Base-by-base conservation (phyloP, 2,113 vertebrate genomes). In the Mormoops blainvillei region DNA sequence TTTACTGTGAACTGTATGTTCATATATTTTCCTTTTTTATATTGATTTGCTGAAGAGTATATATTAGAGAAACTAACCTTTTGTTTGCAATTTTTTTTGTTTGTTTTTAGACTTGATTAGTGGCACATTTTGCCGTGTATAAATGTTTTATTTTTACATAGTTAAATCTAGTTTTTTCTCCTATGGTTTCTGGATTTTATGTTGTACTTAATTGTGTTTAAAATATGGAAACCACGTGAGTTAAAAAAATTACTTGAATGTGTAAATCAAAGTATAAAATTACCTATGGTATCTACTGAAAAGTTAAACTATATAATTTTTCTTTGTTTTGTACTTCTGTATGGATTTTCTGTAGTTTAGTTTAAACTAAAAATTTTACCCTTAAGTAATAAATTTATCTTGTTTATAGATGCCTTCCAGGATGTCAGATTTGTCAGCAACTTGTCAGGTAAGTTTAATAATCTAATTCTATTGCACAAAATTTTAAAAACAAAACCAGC, bases 391-490 rank as follows among this genome's bases (percentile, higher is more conserved):
- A 85, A 56, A 89, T 80, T 84, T 93, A 33, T 14, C 24, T 97
- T 98, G 78, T 97, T 97, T 98, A 52, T 97, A 99, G 99, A 99
- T 99, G 99, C 98, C 99, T 99, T 99, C 99, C 99, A 99, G 99
- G 99, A 99, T 99, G 99, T 98, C 99, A 99, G 96, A 99, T 99
- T 98, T 99, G 99, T 98, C 99, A 99, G 97, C 99, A 99, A 95
- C 99, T 99, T 73, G 99, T 99, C 98, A 99, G 99, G 99, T 99
- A 97, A 98, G 98, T 98, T 93, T 93, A 92, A 63, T 63, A 63
- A 65, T 16, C 36, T 91, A 78, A 94, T 11, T 43, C 3, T 3
- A 52, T 48, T 92, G 16, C 36, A 77, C 38, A 88, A 7, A 87
- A 77, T 90, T 95, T 87, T 18, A 91, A 97, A 76, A 97, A 68